A percentile compares a stretch with the other conserved stretches of the same genome.
Conservation (phyloP, 2,888 invertebrate genomes). For the Rhamnusium bicolor region DNA sequence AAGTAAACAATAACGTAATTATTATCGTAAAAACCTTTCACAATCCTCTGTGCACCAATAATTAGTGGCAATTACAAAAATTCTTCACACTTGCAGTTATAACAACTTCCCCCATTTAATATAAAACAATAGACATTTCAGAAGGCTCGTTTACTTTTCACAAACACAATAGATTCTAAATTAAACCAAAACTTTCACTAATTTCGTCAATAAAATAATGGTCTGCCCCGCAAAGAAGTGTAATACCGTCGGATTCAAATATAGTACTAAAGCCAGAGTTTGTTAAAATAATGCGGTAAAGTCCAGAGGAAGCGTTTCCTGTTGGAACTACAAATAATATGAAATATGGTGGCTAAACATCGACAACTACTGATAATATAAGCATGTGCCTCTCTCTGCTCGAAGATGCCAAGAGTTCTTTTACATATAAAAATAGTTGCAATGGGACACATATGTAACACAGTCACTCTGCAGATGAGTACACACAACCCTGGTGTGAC, state of each 20-base stretch:
- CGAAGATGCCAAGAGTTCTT: slow-evolving; percentile 30
- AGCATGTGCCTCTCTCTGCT: slow-evolving; percentile 44
- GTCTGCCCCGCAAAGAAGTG: neutral
- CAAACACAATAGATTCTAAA: slow-evolving; percentile 12
- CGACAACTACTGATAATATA: slow-evolving; percentile 46
- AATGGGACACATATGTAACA: slow-evolving; percentile 23
- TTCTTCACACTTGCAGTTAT: slow-evolving; percentile 9
- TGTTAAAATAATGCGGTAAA: slow-evolving; percentile 11
- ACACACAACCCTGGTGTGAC: slow-evolving; percentile 1
- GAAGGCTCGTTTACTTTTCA: neutral
- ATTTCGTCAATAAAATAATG: neutral
- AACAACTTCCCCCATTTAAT: slow-evolving; percentile 6
- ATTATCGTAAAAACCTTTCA: slow-evolving; percentile 38
- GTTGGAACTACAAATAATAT: slow-evolving; percentile 50
- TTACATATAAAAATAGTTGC: slow-evolving; percentile 49
- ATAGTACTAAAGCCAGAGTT: slow-evolving; percentile 14
- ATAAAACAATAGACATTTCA: slow-evolving; percentile 12
- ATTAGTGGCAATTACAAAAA: slow-evolving; percentile 26
- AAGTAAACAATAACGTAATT: slow-evolving; percentile 40
- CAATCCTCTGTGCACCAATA: slow-evolving; percentile 37
- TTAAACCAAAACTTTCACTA: slow-evolving; percentile 18
- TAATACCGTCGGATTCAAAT: neutral
- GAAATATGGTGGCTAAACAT: slow-evolving; percentile 29
- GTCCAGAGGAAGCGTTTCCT: slow-evolving; percentile 60
- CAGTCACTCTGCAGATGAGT: slow-evolving; percentile 11